Evolutionary conservation across 1,140 invertebrate species (phyloP), one percentile per base, ranked within the genome.

Genomic region (Lasioglossum albipes): DNA sequence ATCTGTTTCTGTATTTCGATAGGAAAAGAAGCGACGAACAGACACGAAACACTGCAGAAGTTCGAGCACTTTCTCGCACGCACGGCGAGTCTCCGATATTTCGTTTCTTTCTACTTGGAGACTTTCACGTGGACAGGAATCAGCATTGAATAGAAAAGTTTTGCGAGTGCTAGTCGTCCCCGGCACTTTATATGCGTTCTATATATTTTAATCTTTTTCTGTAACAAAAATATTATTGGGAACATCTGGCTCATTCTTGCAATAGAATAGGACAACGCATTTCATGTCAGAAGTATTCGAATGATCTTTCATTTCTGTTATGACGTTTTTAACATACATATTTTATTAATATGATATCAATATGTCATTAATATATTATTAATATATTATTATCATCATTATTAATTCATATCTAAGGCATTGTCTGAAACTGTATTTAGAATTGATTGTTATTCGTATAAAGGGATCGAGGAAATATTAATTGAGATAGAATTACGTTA

Each of bases 61-160:
- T 2, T 16, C 0, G 16, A 20, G 27, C 31, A 49, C 4, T 49
- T 36, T 5, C 20, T 45, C 5, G 59, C 12, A 54, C 6, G 42
- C 59, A 12, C 18, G 0, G 20, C 27, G 18, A n/a, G 72, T 65
- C 61, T 52, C 72, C 61, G 73, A 75, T 65, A 67, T 75, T 57
- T 75, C 73, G 62, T 49, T 54, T 75, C 20, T 67, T 75, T 75
- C 73, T 75, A 75, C 73, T 75, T 75, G 49, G 9, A 57, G 64
- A 57, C 18, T 22, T 52, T n/a, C 20, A 4, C 16, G 1, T 10
- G 12, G 12, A 10, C 27, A 2, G 18, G 0, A 31, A 59, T 18
- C 41, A 36, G 6, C 27, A 4, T 36, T 64, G 57, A 64, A 74
- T 41, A 52, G 10, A 9, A 65, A 18, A 52, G 49, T 12, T 20